Percentiles rank a stretch among this genome's conserved stretches.
These are phyloP conservation scores for Gila robusta DNA, from an alignment of 2,797 vertebrate species.

Conservation along the genomic window DNA sequence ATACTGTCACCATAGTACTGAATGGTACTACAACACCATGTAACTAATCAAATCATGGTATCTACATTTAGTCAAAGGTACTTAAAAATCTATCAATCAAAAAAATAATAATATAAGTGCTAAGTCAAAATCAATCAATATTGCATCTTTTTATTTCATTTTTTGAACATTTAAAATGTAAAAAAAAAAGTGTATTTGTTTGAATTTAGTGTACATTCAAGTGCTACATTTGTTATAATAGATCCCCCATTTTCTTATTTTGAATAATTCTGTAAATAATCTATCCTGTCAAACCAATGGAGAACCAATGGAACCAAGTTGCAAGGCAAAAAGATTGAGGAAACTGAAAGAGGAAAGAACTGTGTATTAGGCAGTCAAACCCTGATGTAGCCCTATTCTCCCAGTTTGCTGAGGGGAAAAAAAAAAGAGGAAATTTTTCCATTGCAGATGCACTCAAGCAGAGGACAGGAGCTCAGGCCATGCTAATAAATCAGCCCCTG, in stretches of 20 bases:
- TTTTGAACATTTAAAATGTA: background rate
- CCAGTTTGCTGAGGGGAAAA: constrained; percentile 68
- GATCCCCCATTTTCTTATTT: background rate
- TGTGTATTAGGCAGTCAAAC: constrained; percentile 72
- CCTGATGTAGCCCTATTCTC: constrained; percentile 76
- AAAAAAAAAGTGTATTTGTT: background rate
- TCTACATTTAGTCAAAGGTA: background rate
- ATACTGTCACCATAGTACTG: background rate
- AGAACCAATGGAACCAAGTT: constrained; percentile 13
- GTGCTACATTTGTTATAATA: background rate
- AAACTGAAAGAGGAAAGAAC: constrained; percentile 56
- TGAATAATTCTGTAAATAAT: background rate
- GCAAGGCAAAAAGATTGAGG: constrained; percentile 54
- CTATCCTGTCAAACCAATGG: constrained; percentile 24
- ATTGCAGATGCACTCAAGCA: constrained; percentile 87
- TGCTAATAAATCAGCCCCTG: constrained; percentile 91
- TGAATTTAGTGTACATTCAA: background rate
- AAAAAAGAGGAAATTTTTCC: constrained; percentile 80
- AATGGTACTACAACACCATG: background rate
- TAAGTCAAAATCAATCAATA: background rate
- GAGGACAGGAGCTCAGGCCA: constrained; percentile 87
- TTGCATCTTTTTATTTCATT: background rate
- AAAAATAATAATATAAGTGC: background rate
- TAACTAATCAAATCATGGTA: background rate
- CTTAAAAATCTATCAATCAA: background rate